Base-by-base conservation (phyloP, 2,113 vertebrate species). In the Leucosticte australis region DNA sequence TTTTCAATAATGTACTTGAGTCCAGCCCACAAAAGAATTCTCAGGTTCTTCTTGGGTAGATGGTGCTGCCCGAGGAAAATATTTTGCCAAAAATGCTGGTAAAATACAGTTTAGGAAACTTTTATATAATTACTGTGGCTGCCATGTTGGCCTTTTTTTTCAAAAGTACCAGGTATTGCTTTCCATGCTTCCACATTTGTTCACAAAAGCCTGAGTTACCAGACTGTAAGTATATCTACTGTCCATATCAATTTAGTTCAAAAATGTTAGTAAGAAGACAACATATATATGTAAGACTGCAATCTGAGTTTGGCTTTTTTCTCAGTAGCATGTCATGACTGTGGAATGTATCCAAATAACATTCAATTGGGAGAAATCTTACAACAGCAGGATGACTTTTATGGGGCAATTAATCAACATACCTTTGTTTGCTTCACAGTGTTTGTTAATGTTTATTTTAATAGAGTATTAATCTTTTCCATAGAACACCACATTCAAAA, bases 321-420 rank as follows among this genome's bases (percentile, higher is more conserved):
- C 30, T 55, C 84, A 55, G 55, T 57, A 59, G 35, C 22, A 59
- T 87, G 73, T 15, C 10, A 3, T 74, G 57, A 71, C 20, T 56
- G 24, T 60, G 75, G 55, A 77, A 90, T 81, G 44, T 59, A 81
- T 74, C 50, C 88, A 55, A 78, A 74, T 74, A 89, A 63, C 47
- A 60, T 83, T 90, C 93, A 89, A 78, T 74, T 90, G 52, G 56
- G 33, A 94, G 42, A 90, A 94, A 83, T 83, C 79, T 76, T 92
- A 59, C 8, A 35, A 67, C 39, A 77, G 44, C 55, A 92, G 62
- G 64, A 82, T 86, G 33, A 78, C 39, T 89, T 92, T 87, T 75
- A 94, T 64, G 56, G 69, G 11, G 17, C 68, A 71, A 60, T 89
- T 89, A 83, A 89, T 95, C 77, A 82, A 82, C 10, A 1, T 49